These are phyloP conservation scores for Archaeoteleia sp. DNA, from an alignment of 2,888 invertebrate genomes.

Conservation along the genomic window DNA sequence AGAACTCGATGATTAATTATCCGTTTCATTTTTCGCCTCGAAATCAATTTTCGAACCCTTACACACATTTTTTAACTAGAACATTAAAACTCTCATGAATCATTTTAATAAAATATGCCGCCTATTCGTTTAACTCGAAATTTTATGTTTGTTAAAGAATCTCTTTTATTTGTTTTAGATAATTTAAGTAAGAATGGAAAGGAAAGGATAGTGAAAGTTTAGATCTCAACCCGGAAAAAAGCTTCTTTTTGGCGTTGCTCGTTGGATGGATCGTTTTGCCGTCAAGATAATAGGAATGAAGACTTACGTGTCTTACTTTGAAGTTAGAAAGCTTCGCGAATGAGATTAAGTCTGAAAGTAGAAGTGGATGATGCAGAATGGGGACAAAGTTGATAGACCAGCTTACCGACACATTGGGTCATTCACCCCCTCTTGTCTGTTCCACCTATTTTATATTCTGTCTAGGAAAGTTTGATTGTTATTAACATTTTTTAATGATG, in stretches of 20 bases:
- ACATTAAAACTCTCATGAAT: too few species aligned
- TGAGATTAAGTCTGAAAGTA: slow-evolving; percentile 58
- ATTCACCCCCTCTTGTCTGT: slow-evolving; percentile 14
- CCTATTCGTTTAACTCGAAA: too few species aligned
- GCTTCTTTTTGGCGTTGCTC: too few species aligned
- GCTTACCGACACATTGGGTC: slow-evolving; percentile 61
- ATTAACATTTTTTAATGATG: too few species aligned
- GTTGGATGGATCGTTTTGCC: slow-evolving; percentile 11
- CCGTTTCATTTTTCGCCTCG: slow-evolving; percentile 17
- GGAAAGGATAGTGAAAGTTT: too few species aligned
- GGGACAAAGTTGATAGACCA: slow-evolving; percentile 39
- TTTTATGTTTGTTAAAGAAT: too few species aligned
- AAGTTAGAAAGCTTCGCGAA: slow-evolving; percentile 67
- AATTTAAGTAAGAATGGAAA: too few species aligned
- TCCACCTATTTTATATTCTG: not conserved
- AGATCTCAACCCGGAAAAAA: too few species aligned
- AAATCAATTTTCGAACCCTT: slow-evolving; percentile 48
- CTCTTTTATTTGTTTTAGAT: too few species aligned
- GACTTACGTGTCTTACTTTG: slow-evolving; percentile 60
- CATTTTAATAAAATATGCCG: too few species aligned
- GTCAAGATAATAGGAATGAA: slow-evolving; percentile 38
- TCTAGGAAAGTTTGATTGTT: not conserved
- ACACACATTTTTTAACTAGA: too few species aligned
- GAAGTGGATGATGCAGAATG: slow-evolving; percentile 13
- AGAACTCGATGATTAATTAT: slow-evolving; percentile 63